Percentiles rank a stretch among this genome's conserved stretches.
Evolutionary conservation across 2,797 vertebrate genomes (phyloP).

Genomic region (Melanotaenia boesemani): DNA sequence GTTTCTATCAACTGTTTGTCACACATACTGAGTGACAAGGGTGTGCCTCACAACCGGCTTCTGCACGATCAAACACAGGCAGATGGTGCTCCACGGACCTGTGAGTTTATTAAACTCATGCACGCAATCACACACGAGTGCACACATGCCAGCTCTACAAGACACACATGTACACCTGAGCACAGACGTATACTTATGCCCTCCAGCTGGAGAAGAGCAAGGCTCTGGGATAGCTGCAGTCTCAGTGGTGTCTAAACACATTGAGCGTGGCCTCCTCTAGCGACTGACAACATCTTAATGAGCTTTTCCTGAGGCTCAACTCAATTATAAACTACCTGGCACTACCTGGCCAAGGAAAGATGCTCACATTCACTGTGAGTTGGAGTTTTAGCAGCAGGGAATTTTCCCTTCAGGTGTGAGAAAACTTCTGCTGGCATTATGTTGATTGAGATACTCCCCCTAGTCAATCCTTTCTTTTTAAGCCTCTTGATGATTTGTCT

Average conservation of each 20-base stretch:
- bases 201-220: constrained; percentile 72
- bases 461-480: constrained; percentile 25
- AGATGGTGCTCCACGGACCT: constrained; percentile 79
- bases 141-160: constrained; percentile 26
- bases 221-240: constrained; percentile 63
- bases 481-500: constrained; percentile 33
- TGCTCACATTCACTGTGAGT: constrained; percentile 48
- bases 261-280: constrained; percentile 70
- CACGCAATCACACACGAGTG: constrained; percentile 48
- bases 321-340: constrained; percentile 72
- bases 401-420: constrained; percentile 52
- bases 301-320: constrained; percentile 75
- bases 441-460: constrained; percentile 58
- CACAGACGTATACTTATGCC: constrained; percentile 42
- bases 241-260: constrained; percentile 74
- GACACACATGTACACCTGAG: constrained; percentile 36
- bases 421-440: constrained; percentile 47
- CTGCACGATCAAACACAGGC: constrained; percentile 71
- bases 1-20: constrained; percentile 65
- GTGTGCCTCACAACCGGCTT: constrained; percentile 69
- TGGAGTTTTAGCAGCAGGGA: constrained; percentile 43
- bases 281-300: constrained; percentile 84
- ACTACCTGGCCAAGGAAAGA: constrained; percentile 53
- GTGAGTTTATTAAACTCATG: constrained; percentile 64
- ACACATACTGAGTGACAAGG: constrained; percentile 63